Conservation (phyloP, 2,797 vertebrate species). For the Diplodus puntazzo region DNA sequence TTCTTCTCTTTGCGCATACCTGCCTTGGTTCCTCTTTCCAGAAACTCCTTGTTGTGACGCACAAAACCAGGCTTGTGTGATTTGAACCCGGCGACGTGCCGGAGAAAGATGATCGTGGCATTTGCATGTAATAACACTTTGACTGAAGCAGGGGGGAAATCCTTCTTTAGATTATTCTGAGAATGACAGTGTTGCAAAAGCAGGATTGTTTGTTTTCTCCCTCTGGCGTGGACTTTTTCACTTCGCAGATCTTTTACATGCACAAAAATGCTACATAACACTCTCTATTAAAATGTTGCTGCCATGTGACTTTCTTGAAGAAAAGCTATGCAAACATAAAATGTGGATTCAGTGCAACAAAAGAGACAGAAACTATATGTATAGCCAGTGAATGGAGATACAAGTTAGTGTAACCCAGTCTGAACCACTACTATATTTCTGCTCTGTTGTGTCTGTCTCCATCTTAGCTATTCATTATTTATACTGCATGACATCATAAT, state of each 20-base stretch:
- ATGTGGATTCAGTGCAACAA: neutral
- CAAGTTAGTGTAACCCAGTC: neutral
- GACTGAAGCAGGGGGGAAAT: slow-evolving; percentile 27
- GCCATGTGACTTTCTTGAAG: neutral
- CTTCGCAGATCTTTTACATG: too few relatives aligned
- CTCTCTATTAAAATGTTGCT: neutral
- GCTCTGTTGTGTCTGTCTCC: slow-evolving; percentile 48
- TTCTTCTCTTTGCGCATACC: slow-evolving; percentile 78
- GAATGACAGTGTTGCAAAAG: neutral
- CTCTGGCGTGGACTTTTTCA: too few relatives aligned
- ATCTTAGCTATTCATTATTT: slow-evolving; percentile 76
- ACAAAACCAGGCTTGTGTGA: slow-evolving; percentile 68
- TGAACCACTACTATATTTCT: slow-evolving; percentile 14
- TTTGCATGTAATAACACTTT: slow-evolving; percentile 61
- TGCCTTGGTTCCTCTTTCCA: slow-evolving; percentile 68
- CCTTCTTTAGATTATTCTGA: slow-evolving; percentile 12
- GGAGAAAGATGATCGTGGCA: slow-evolving; percentile 59
- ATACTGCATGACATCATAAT: slow-evolving; percentile 76
- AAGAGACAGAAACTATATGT: neutral
- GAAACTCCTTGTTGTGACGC: slow-evolving; percentile 68
- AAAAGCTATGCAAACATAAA: neutral
- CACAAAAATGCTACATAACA: too few relatives aligned
- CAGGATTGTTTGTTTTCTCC: too few relatives aligned
- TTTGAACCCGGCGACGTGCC: slow-evolving; percentile 50
- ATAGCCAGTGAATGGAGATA: neutral